Evolutionary conservation across 2,113 vertebrate genomes (phyloP).

Genomic region (Ariopsis seemanni): DNA sequence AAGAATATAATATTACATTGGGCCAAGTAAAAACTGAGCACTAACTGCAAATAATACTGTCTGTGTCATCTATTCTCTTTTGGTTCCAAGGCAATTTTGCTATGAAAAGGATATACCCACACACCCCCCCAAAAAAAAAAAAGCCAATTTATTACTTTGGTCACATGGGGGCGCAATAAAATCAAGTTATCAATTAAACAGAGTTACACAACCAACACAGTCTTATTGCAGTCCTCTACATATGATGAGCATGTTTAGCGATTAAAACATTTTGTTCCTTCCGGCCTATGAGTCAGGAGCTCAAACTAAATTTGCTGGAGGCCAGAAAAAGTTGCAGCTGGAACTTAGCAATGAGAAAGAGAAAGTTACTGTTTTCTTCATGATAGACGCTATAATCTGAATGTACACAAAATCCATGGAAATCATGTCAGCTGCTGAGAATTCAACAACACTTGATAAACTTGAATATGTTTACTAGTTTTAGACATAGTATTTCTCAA

Average conservation of each 20-base stretch:
- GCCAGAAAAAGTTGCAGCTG: background rate
- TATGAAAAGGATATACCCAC: background rate
- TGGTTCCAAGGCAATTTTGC: background rate
- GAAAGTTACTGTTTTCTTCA: background rate
- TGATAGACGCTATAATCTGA: background rate
- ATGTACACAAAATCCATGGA: background rate
- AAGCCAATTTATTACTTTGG: background rate
- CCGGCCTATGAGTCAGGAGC: background rate
- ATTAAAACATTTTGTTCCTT: background rate
- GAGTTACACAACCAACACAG: background rate
- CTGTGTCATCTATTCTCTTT: background rate
- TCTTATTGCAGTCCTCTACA: background rate
- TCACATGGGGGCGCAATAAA: conserved; percentile 37
- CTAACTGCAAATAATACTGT: background rate
- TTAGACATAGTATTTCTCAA: background rate
- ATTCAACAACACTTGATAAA: background rate
- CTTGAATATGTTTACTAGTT: background rate
- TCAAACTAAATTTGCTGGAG: background rate
- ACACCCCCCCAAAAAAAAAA: background rate
- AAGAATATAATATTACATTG: background rate
- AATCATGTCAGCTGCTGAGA: background rate
- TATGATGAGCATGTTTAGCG: background rate
- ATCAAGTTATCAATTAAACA: background rate
- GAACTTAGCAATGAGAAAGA: background rate
- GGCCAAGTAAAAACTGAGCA: background rate